Evolutionary conservation across 2,113 vertebrate genomes (phyloP), one percentile per base, ranked within the genome.

Genomic region (Paradoxurus hermaphroditus): DNA sequence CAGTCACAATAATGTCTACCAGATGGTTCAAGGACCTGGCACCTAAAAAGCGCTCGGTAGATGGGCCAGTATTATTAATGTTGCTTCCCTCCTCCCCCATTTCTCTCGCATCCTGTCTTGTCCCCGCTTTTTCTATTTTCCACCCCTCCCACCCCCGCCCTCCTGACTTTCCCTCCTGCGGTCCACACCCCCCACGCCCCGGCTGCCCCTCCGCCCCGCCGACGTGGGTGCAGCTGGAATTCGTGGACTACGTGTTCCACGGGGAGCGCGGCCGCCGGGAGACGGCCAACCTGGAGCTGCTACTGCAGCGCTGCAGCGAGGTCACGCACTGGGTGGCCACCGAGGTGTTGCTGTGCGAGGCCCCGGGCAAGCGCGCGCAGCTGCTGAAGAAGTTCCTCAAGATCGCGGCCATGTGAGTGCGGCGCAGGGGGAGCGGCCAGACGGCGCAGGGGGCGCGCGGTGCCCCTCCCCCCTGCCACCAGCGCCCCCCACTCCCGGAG

Each of bases 321-420:
- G 99, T 99, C 97, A 99, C 99, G 97, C 99, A 99, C 98, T 99
- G 99, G 99, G 99, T 99, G 44, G 99, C 99, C 98, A 99, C 99
- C 0, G 99, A 99, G 98, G 99, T 99, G 97, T 99, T 99, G 96
- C 99, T 99, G 98, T 99, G 99, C 65, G 99, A 99, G 97, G 99
- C 99, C 0, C 99, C 99, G 72, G 99, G 99, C 2, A 99, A 99
- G 97, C 99, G 99, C 1, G 98, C 99, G 31, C 99, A 99, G 97
- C 99, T 99, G 87, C 99, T 99, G 86, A 99, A 99, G 98, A 99
- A 99, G 98, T 99, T 99, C 98, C 99, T 99, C 99, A 99, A 99
- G 99, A 99, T 99, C 12, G 99, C 99, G 0, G 99, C 99, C 27
- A 99, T 99, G 99, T 99, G 98, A 99, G 99, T 96, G 90, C n/a